Evolutionary conservation across 2,888 invertebrate genomes (phyloP), one percentile per base, ranked within the genome.

Genomic region (Agonopterix heracliana): DNA sequence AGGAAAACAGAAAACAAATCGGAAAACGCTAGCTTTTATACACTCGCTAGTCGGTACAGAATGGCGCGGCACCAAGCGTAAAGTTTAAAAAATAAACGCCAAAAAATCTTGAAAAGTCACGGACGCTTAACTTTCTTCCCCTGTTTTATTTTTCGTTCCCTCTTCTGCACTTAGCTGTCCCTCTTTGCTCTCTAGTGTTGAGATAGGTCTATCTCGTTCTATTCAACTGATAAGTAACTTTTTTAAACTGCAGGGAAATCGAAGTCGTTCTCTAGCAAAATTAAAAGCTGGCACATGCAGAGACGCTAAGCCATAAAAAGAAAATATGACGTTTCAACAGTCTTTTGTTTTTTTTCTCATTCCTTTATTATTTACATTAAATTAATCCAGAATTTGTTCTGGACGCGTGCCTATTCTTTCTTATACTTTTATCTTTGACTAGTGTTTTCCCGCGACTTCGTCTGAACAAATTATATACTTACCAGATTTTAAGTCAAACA

Each of bases 121-220:
- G 88, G 89, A 83, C 85, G 88, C 87, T 89, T 89, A 89, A 88
- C 88, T 89, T 87, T 85, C 79, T 81, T 85, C 88, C 87, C 87
- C 87, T 77, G 83, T 86, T 87, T 87, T 87, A 88, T 87, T 87
- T 81, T 85, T 74, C 76, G 70, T 78, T 84, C 85, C 87, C 85
- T 84, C 76, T 78, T 74, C 71, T 73, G 70, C 75, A 71, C 64
- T 69, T 62, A 56, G 61, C 57, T 71, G 68, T 74, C 74, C 59
- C 72, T 64, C 63, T 70, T 68, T 63, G 54, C 54, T 61, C 66
- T 54, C 52, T 56, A 62, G 57, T 61, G 52, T 61, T 59, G 59
- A 62, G 65, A 68, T 70, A 67, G 63, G 66, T 60, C 59, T 54
- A 52, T 82, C 84, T 58, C 67, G 53, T 64, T 85, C 74, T 68